Evolutionary conservation across 1,140 invertebrate genomes (phyloP).

Genomic region (Bombus confusus): DNA sequence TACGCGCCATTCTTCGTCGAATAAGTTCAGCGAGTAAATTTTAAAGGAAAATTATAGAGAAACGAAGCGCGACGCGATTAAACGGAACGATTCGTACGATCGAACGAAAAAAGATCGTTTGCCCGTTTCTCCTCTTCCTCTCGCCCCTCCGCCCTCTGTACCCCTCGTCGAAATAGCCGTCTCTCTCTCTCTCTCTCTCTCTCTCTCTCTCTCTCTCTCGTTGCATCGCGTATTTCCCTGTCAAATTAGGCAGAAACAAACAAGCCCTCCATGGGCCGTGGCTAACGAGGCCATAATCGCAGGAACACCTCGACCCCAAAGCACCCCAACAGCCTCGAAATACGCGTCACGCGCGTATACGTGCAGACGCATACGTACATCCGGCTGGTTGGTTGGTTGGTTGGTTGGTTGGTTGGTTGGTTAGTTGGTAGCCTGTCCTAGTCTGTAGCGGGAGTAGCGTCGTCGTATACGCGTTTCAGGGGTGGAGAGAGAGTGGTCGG

Average conservation of each 20-base stretch:
- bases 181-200: no score
- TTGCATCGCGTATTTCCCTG: slow-evolving; percentile 25
- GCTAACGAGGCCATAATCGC: slow-evolving; percentile 73
- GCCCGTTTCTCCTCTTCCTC: no score
- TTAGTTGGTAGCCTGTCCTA: neutral
- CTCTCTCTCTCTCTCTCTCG: no score
- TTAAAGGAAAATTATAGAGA: neutral
- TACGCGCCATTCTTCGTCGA: neutral
- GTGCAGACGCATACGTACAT: neutral
- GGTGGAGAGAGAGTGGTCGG: neutral
- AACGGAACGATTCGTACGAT: slow-evolving; percentile 6
- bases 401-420: no score
- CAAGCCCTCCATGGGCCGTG: slow-evolving; percentile 64
- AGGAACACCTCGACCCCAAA: slow-evolving; percentile 62
- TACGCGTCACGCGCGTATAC: neutral
- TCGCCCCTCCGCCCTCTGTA: no score
- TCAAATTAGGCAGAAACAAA: slow-evolving; percentile 68
- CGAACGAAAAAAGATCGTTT: neutral
- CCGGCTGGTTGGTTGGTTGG: neutral
- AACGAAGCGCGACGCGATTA: neutral
- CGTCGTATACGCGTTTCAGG: neutral
- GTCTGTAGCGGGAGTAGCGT: neutral
- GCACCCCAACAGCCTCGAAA: slow-evolving; percentile 39
- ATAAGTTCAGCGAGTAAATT: neutral
- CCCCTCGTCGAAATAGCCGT: neutral